Conservation (phyloP, 2,888 invertebrate species). For the Zootermopsis nevadensis region DNA sequence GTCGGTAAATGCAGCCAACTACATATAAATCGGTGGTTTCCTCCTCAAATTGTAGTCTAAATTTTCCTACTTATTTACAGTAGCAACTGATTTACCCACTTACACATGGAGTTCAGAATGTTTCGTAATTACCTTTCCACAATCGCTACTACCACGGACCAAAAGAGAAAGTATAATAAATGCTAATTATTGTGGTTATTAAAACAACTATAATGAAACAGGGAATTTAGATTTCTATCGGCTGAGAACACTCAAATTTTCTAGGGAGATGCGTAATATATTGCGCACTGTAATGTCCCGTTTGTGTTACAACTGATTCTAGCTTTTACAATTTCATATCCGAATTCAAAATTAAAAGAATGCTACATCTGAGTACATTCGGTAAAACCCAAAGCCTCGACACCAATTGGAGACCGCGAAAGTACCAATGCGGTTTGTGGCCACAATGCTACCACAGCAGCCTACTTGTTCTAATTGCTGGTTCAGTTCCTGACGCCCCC, state of each 20-base stretch:
- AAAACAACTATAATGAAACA: background rate
- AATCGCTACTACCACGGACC: background rate
- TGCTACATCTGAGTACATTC: background rate
- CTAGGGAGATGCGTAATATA: too few species aligned
- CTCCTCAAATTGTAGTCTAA: too few species aligned
- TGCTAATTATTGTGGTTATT: background rate
- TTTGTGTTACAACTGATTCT: background rate
- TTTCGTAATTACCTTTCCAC: background rate
- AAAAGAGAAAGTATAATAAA: background rate
- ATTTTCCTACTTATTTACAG: too few species aligned
- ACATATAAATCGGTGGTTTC: too few species aligned
- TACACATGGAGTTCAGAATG: background rate
- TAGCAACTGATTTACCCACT: background rate
- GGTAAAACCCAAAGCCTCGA: background rate
- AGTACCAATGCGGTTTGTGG: background rate
- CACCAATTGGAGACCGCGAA: background rate
- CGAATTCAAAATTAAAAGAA: constrained; percentile 23
- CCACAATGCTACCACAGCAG: background rate
- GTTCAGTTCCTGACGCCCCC: background rate
- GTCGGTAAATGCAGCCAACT: too few species aligned
- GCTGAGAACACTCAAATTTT: too few species aligned
- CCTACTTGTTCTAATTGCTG: constrained; percentile 22
- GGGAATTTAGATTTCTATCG: background rate
- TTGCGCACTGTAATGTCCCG: too few species aligned
- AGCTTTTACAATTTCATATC: constrained; percentile 18